These are phyloP conservation scores for Chelidonichthys spinosus DNA, from an alignment of 2,797 vertebrate species.

Conservation along the genomic window DNA sequence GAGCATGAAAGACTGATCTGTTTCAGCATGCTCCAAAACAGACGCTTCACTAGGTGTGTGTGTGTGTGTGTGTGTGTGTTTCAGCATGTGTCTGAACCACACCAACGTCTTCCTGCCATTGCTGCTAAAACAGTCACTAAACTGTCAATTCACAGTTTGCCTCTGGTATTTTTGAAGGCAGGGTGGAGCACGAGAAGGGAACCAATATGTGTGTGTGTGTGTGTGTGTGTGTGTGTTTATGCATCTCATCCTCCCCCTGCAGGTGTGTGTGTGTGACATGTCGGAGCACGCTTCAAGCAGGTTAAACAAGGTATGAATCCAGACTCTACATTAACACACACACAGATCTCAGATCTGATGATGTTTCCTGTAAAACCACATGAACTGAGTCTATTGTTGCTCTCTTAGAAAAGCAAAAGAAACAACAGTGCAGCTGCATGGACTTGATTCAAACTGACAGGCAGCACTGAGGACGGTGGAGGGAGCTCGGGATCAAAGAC, in stretches of 20 bases:
- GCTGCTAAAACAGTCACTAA: constrained; percentile 63
- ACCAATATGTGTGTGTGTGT: constrained; percentile 5
- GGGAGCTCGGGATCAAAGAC: constrained; percentile 46
- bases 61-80: constrained; percentile 51
- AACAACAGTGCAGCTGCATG: constrained; percentile 11
- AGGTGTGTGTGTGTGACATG: constrained; percentile 65
- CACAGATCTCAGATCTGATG: neutral
- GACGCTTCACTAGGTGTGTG: constrained; percentile 56
- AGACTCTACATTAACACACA: constrained; percentile 22
- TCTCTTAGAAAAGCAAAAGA: constrained; percentile 1
- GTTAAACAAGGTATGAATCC: constrained; percentile 61
- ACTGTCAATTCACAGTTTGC: constrained; percentile 70
- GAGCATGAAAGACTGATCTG: constrained; percentile 82
- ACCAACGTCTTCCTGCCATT: constrained; percentile 64
- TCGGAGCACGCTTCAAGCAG: constrained; percentile 70
- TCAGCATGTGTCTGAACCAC: constrained; percentile 53
- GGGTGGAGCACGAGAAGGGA: constrained; percentile 57
- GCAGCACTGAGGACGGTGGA: constrained; percentile 24
- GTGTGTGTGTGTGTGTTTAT: constrained; percentile 20
- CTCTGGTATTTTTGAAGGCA: constrained; percentile 56
- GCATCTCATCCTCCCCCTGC: constrained; percentile 25
- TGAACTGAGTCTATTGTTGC: constrained; percentile 4
- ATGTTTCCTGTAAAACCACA: constrained; percentile 16
- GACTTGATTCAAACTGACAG: constrained; percentile 37
- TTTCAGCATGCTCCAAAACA: constrained; percentile 76